Conservation (phyloP, 2,888 invertebrate species). For the Apodemia mormo region DNA sequence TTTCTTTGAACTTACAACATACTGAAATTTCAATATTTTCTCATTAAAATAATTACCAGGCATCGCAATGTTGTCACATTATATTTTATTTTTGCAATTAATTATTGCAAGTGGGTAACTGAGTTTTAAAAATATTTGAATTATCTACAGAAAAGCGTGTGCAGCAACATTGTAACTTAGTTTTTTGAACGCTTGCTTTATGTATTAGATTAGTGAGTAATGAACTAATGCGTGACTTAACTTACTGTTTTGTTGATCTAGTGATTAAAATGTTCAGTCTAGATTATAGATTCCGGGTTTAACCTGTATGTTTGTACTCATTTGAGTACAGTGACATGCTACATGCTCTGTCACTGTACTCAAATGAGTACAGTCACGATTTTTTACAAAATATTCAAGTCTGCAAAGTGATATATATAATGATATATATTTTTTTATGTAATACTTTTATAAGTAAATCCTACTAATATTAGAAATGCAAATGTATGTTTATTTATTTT, state of each 20-base stretch:
- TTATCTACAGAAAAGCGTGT: slow-evolving; percentile 9
- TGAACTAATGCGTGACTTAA: not conserved
- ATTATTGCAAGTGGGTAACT: slow-evolving; percentile 19
- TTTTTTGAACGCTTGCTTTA: slow-evolving; percentile 6
- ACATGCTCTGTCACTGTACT: too few relatives aligned
- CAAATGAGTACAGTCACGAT: too few relatives aligned
- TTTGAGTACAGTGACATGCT: too few relatives aligned
- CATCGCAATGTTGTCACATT: slow-evolving; percentile 22
- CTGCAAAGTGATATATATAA: too few relatives aligned
- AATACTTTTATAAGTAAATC: too few relatives aligned
- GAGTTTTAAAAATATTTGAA: slow-evolving; percentile 26
- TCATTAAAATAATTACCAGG: slow-evolving; percentile 4
- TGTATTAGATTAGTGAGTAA: slow-evolving; percentile 11
- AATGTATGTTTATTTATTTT: too few relatives aligned
- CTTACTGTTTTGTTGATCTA: not conserved
- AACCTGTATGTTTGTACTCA: too few relatives aligned
- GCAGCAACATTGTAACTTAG: slow-evolving; percentile 4
- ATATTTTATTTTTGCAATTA: slow-evolving; percentile 3
- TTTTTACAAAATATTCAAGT: too few relatives aligned
- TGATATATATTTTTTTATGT: too few relatives aligned
- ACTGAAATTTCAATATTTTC: not conserved
- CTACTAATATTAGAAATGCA: too few relatives aligned
- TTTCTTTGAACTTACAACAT: not conserved
- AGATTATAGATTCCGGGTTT: too few relatives aligned
- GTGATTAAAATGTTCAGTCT: too few relatives aligned